Evolutionary conservation across 2,113 vertebrate species (phyloP).

Genomic region (Gasterosteus aculeatus): DNA sequence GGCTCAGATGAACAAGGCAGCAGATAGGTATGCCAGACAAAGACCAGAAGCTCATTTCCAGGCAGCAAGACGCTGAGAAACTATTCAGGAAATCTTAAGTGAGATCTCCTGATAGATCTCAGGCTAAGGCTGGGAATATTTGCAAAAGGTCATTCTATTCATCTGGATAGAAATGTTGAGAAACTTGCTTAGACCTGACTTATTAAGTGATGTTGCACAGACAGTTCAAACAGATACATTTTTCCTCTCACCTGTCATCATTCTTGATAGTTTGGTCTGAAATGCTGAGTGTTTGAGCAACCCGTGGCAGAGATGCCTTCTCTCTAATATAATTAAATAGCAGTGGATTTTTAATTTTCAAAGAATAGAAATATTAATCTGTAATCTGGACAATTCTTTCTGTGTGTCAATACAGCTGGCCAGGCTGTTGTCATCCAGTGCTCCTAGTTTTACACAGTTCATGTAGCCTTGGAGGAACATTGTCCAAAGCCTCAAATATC

Average conservation of each 20-base stretch:
- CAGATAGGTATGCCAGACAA: conserved; percentile 74
- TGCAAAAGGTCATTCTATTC: conserved; percentile 46
- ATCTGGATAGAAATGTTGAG: conserved; percentile 27
- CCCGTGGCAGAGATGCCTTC: background rate
- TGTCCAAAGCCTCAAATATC: background rate
- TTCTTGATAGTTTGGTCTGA: background rate
- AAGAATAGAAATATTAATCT: background rate
- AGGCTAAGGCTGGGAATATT: conserved; percentile 17
- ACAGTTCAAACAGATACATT: background rate
- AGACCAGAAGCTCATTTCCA: conserved; percentile 47
- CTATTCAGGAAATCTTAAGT: conserved; percentile 48
- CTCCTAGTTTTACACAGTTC: background rate
- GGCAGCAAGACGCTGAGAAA: conserved; percentile 31
- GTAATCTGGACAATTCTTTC: background rate
- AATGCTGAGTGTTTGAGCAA: background rate
- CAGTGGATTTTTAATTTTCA: background rate
- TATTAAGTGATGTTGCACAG: background rate
- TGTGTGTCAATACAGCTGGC: background rate
- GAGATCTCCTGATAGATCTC: conserved; percentile 32
- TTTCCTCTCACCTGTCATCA: background rate
- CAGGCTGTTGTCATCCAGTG: background rate
- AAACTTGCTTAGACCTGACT: conserved; percentile 3
- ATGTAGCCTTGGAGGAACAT: background rate
- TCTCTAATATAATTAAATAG: background rate
- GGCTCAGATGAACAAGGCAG: conserved; percentile 40